Evolutionary conservation across 2,888 invertebrate genomes (phyloP).

Genomic region (Nipponacmea schrenckii): DNA sequence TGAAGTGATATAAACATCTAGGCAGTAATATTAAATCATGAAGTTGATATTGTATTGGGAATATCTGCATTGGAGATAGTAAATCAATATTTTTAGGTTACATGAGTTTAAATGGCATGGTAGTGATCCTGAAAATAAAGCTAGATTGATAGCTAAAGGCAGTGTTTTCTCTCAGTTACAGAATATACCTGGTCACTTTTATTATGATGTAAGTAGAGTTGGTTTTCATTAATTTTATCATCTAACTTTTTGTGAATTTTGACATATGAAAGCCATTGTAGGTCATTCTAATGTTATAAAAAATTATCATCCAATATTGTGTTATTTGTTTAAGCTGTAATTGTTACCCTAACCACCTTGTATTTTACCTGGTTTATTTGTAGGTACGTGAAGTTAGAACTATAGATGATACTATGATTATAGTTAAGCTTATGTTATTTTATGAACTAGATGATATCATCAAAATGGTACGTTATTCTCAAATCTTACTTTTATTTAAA

Average conservation of each 20-base stretch:
- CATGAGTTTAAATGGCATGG: constrained; percentile 65
- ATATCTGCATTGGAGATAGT: too few relatives aligned
- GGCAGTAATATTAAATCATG: too few relatives aligned
- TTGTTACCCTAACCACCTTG: too few relatives aligned
- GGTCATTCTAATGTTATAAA: neutral
- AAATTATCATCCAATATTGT: neutral
- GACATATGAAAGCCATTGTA: too few relatives aligned
- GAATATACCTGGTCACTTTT: constrained; percentile 62
- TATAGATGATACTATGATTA: constrained; percentile 63
- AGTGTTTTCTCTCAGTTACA: constrained; percentile 54
- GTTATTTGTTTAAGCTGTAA: too few relatives aligned
- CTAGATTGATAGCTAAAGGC: constrained; percentile 55
- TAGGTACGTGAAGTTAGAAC: constrained; percentile 62
- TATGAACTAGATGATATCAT: constrained; percentile 59
- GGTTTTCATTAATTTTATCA: neutral
- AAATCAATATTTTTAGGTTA: constrained; percentile 46
- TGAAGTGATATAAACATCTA: too few relatives aligned
- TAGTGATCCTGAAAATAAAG: constrained; percentile 48
- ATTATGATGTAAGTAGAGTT: constrained; percentile 59
- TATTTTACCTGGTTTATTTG: constrained; percentile 9
- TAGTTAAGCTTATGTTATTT: constrained; percentile 63
- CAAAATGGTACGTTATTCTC: constrained; percentile 52
- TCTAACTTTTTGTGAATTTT: neutral
- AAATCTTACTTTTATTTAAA: too few relatives aligned
- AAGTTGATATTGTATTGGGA: too few relatives aligned